Evolutionary conservation across 1,140 invertebrate species (phyloP).

Genomic region (Aphelenchoides fujianensis): DNA sequence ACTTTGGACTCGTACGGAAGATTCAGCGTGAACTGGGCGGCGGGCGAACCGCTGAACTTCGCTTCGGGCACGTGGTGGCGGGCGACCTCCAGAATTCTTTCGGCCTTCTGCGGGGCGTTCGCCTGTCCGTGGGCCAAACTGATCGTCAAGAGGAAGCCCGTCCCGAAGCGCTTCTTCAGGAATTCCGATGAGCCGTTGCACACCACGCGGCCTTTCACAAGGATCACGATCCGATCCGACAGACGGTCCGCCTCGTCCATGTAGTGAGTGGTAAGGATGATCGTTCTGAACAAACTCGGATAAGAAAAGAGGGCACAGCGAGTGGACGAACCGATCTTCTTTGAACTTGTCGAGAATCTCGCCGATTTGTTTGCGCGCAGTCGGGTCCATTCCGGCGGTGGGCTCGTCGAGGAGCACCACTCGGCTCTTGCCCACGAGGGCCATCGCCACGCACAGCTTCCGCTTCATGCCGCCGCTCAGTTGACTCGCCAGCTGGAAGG

Average conservation of each 20-base stretch:
- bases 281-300: too few species aligned
- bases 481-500: slow-evolving; percentile 70
- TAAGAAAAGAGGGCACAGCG: too few species aligned
- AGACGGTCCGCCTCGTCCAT: slow-evolving; percentile 95
- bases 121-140: slow-evolving; percentile 20
- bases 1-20: slow-evolving; percentile 6
- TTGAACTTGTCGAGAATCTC: slow-evolving; percentile 32
- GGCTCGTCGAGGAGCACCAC: slow-evolving; percentile 74
- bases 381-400: slow-evolving; percentile 86
- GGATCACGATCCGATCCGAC: slow-evolving; percentile 68
- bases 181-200: too few species aligned
- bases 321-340: too few species aligned
- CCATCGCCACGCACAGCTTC: too few species aligned
- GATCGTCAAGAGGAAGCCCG: too few species aligned
- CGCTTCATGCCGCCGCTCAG: slow-evolving; percentile 66
- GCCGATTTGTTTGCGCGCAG: slow-evolving; percentile 69
- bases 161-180: slow-evolving; percentile 65
- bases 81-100: neutral
- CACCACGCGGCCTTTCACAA: slow-evolving; percentile 69
- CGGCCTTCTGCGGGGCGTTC: neutral
- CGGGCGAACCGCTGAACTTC: too few species aligned
- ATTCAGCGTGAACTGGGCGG: slow-evolving; percentile 15
- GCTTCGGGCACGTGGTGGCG: neutral
- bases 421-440: slow-evolving; percentile 65
- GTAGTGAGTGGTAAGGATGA: slow-evolving; percentile 84